Base-by-base conservation (phyloP, 1,140 invertebrate genomes). In the Sitodiplosis mosellana region DNA sequence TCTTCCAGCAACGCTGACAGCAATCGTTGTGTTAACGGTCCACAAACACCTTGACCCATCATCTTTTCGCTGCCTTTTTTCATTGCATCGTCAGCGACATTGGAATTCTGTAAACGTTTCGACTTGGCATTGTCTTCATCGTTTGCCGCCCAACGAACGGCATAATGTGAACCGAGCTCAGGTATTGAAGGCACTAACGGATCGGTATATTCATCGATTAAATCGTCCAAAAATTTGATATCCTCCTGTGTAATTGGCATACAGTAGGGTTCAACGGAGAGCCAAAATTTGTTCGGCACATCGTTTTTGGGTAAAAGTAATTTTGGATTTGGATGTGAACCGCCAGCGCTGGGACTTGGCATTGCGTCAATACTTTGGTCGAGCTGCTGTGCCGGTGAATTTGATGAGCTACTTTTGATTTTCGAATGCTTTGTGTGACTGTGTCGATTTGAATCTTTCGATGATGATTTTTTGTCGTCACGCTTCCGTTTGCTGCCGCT, bases 251-350 rank as follows among this genome's bases (percentile, higher is more conserved):
- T 87, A 43, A 94, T 80, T 46, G 89, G 84, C 40, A 81, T 76
- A 68, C 89, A 93, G 61, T 91, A 96, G 1, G 87, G 83, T 64
- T 96, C 90, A 1, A 95, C 80, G 27, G 86, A 89, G 33, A 83
- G 76, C 91, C 91, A 97, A 71, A 96, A 96, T 65, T 90, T 84
- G 59, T 92, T 89, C 2, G 89, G 86, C 46, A 83, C 86, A 66
- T 95, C 91, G 65, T 93, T 92, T 64, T 88, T 87, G 8, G 82
- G 80, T 48, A 63, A 38, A 15, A 56, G 47, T 22, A 60, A 15
- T 65, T 72, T 53, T 57, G 63, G 37, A 66, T 69, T 10, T 61
- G 27, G 27, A 5, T 27, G 27, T 10, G 27, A 27, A 44, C 21
- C 68, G 65, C 27, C 67, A 61, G 37, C 65, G 67, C 8, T 62